Evolutionary conservation across 53 echinoderm and acorn worm genomes (phyloP).

Genomic region (Henricia sp.): DNA sequence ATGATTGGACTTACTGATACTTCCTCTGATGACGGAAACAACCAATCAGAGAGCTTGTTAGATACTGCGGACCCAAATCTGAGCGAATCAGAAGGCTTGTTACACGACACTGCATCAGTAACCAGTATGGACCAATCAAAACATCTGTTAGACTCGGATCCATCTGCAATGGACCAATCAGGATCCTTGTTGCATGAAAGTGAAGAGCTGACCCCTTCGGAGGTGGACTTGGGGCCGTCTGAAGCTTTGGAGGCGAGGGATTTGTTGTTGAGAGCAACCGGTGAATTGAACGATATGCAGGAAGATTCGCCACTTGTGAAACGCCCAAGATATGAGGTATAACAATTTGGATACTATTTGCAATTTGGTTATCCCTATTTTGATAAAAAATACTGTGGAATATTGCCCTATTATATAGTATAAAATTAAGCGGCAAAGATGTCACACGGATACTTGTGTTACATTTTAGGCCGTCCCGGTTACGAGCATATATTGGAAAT

Average conservation of each 20-base stretch:
- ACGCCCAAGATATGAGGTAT: slow-evolving; percentile 44
- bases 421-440: no score
- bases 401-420: no score
- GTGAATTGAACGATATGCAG: slow-evolving; percentile 14
- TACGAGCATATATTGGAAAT: no score
- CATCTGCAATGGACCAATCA: slow-evolving; percentile 54
- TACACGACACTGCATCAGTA: slow-evolving; percentile 38
- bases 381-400: no score
- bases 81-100: slow-evolving; percentile 37
- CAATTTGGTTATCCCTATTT: not conserved
- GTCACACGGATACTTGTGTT: no score
- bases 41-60: slow-evolving; percentile 54
- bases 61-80: slow-evolving; percentile 28
- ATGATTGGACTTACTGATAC: slow-evolving; percentile 36
- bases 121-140: slow-evolving; percentile 51
- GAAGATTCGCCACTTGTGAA: slow-evolving; percentile 6
- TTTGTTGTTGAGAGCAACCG: slow-evolving; percentile 19
- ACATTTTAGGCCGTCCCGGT: no score
- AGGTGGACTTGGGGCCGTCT: slow-evolving; percentile 7
- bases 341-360: not conserved
- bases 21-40: slow-evolving; percentile 37
- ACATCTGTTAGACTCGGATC: slow-evolving; percentile 54
- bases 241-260: not conserved
- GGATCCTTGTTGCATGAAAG: slow-evolving; percentile 43
- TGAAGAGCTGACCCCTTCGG: slow-evolving; percentile 55